Percentiles rank a stretch among this genome's conserved stretches.
These are phyloP conservation scores for Sebastes kiyomatsui DNA, from an alignment of 2,797 vertebrate genomes.

Conservation along the genomic window DNA sequence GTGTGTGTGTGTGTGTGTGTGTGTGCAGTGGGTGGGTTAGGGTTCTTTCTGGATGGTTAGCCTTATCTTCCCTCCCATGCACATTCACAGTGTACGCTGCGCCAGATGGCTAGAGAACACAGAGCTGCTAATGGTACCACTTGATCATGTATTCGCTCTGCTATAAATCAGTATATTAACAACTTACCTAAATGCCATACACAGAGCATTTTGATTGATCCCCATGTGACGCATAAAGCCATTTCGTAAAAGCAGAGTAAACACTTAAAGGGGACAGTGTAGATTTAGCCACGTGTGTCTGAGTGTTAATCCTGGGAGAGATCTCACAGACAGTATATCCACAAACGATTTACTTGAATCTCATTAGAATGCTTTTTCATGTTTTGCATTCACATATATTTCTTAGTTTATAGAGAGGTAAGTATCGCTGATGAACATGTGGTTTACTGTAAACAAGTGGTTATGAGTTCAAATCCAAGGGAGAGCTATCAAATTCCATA, in stretches of 20 bases:
- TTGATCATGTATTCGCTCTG: constrained; percentile 66
- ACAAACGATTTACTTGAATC: neutral
- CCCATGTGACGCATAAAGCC: constrained; percentile 48
- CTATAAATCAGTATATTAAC: constrained; percentile 69
- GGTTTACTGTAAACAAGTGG: constrained; percentile 16
- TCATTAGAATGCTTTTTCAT: constrained; percentile 29
- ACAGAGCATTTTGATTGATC: constrained; percentile 48
- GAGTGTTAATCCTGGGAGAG: constrained; percentile 6
- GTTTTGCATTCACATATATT: constrained; percentile 26
- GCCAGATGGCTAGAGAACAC: constrained; percentile 70
- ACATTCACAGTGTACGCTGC: constrained; percentile 56
- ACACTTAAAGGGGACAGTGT: constrained; percentile 49
- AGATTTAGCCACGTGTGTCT: constrained; percentile 32
- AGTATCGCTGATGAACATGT: constrained; percentile 19
- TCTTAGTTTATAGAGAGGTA: constrained; percentile 5
- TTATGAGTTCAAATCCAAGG: constrained; percentile 9
- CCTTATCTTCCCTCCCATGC: constrained; percentile 64
- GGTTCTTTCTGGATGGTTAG: constrained; percentile 68
- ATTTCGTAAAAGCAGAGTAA: constrained; percentile 43
- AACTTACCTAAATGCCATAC: constrained; percentile 49
- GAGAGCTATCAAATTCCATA: constrained; percentile 4
- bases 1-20: neutral
- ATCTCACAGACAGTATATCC: constrained; percentile 26
- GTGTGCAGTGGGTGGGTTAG: constrained; percentile 22
- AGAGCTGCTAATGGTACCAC: constrained; percentile 61